Evolutionary conservation across 2,797 vertebrate genomes (phyloP).

Genomic region (Darevskia nairensis): DNA sequence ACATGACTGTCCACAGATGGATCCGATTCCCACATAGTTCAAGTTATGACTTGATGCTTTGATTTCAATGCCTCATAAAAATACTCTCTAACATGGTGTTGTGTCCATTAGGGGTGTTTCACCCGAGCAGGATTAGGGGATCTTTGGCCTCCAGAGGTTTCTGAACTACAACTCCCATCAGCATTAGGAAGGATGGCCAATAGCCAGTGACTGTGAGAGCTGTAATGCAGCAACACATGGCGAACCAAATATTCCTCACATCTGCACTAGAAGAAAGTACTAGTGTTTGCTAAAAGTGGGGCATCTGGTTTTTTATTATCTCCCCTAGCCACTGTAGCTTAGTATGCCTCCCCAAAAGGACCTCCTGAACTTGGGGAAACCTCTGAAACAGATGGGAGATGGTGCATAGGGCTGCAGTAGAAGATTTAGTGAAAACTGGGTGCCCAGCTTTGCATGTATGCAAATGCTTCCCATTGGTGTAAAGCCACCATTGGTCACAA

Average conservation of each 20-base stretch:
- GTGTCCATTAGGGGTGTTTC: not conserved
- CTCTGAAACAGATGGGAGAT: not conserved
- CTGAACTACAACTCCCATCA: not conserved
- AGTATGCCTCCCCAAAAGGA: too few species aligned
- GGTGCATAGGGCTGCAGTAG: not conserved
- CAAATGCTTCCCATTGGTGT: not conserved
- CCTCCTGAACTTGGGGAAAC: not conserved
- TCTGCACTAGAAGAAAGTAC: not conserved
- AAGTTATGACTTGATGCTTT: not conserved
- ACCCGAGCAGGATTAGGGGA: not conserved
- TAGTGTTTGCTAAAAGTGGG: too few species aligned
- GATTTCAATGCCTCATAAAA: not conserved
- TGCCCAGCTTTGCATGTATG: not conserved
- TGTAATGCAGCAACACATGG: not conserved
- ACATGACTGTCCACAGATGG: not conserved
- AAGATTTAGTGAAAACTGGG: not conserved
- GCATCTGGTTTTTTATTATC: too few species aligned
- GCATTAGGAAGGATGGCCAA: not conserved
- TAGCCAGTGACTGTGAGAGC: not conserved
- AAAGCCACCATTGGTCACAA: not conserved
- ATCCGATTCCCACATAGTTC: not conserved
- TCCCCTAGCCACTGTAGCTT: too few species aligned
- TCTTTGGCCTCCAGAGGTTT: not conserved
- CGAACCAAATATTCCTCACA: not conserved
- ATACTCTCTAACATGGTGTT: not conserved